These are phyloP conservation scores for Pyrocoelia pectoralis DNA, from an alignment of 2,888 invertebrate species.

Conservation along the genomic window DNA sequence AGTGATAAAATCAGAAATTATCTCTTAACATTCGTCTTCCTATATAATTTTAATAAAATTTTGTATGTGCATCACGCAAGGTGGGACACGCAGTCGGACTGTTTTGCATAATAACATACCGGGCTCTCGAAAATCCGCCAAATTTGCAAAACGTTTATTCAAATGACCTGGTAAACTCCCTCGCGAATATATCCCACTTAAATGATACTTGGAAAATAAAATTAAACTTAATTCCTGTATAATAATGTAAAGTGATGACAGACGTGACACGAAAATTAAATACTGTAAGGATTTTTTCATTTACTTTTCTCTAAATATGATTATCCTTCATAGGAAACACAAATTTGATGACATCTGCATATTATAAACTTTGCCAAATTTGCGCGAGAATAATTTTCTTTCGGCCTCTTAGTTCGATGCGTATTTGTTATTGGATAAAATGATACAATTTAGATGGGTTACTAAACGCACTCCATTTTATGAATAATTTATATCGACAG, in stretches of 20 bases:
- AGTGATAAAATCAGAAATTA: constrained; percentile 11
- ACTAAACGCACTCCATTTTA: background rate
- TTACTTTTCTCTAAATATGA: constrained; percentile 21
- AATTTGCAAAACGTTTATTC: constrained; percentile 56
- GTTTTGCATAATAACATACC: constrained; percentile 51
- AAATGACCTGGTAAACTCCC: constrained; percentile 46
- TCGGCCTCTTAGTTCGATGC: no score
- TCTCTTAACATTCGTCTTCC: constrained; percentile 22
- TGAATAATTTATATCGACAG: constrained; percentile 6
- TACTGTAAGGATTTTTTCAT: constrained; percentile 32
- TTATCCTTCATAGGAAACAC: constrained; percentile 20
- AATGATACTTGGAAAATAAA: constrained; percentile 43
- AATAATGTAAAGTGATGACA: constrained; percentile 42
- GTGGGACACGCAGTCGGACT: constrained; percentile 45
- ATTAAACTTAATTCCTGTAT: constrained; percentile 43
- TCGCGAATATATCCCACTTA: constrained; percentile 41
- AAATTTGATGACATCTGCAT: constrained; percentile 23
- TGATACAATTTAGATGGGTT: background rate
- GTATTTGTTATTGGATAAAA: constrained; percentile 7
- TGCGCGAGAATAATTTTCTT: no score
- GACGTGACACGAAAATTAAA: constrained; percentile 41
- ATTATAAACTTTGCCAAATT: no score
- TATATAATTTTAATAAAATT: constrained; percentile 33
- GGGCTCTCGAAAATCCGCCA: constrained; percentile 51
- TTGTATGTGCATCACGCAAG: constrained; percentile 48